phyloP scores from a whole-genome alignment of 2,797 vertebrate species.

The Lagorchestes hirsutus region DNA sequence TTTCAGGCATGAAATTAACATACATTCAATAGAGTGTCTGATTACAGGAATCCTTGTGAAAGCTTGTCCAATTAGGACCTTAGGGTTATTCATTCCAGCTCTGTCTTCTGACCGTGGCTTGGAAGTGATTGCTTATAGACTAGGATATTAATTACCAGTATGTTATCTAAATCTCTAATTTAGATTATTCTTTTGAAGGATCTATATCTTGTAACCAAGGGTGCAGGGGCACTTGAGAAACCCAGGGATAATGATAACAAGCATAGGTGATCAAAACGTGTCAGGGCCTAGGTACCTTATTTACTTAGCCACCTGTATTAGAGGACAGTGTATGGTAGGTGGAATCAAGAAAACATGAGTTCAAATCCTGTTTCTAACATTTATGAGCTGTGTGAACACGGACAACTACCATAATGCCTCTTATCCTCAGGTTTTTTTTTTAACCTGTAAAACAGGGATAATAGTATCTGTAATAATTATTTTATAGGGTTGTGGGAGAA shows the following conservation, averaged over 20 bases:
- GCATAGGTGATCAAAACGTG: not conserved
- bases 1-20: not conserved
- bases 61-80: not conserved
- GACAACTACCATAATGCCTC: not conserved
- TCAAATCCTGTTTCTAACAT: not conserved
- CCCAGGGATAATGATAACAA: not conserved
- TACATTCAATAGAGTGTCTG: not conserved
- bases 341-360: not conserved
- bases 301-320: not conserved
- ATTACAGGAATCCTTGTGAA: not conserved
- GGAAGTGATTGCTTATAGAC: not conserved
- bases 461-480: not conserved
- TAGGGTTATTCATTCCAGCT: not conserved
- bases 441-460: not conserved
- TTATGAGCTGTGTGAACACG: not conserved
- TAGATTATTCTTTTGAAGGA: not conserved
- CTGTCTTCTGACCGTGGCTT: not conserved
- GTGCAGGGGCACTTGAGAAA: not conserved
- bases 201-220: not conserved
- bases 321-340: not conserved
- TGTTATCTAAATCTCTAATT: conserved; percentile 5
- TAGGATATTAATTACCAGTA: not conserved
- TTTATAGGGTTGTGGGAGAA: not conserved
- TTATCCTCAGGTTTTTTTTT: not conserved
- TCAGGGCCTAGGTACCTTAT: not conserved